These are phyloP conservation scores for Lucifuga dentata DNA, from an alignment of 2,113 vertebrate genomes.

Conservation along the genomic window DNA sequence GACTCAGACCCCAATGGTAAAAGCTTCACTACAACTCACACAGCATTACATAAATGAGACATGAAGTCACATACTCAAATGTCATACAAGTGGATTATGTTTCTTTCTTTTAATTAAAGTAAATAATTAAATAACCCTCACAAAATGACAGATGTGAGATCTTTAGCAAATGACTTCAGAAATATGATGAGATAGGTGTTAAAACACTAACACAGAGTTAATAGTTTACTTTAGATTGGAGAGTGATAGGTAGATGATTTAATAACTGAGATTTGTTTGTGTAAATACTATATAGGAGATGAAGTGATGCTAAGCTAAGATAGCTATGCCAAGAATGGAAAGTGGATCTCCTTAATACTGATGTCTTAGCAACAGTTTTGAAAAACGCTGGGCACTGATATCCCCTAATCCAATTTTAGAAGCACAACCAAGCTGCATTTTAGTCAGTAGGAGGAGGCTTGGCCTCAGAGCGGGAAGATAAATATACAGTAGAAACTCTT, in stretches of 20 bases:
- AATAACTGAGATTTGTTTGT: conserved; percentile 50
- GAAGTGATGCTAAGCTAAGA: conserved; percentile 72
- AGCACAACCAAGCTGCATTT: conserved; percentile 66
- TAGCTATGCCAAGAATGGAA: conserved; percentile 76
- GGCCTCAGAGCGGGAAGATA: conserved; percentile 58
- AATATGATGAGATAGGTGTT: conserved; percentile 2
- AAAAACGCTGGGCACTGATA: conserved; percentile 71
- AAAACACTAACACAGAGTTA: conserved; percentile 16
- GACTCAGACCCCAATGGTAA: conserved; percentile 41
- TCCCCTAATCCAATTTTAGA: conserved; percentile 82
- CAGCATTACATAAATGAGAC: conserved; percentile 42
- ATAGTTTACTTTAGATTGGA: conserved; percentile 51
- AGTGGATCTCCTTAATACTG: conserved; percentile 76
- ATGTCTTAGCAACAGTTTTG: conserved; percentile 79
- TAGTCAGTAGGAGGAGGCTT: conserved; percentile 52
- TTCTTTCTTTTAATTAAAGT: conserved; percentile 8
- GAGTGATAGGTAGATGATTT: conserved; percentile 55
- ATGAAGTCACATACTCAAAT: conserved; percentile 7
- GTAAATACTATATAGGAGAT: conserved; percentile 57
- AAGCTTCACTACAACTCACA: conserved; percentile 33
- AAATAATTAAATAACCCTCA: too few relatives aligned
- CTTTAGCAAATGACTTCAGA: background rate
- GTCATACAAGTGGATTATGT: background rate
- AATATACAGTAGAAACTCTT: conserved; percentile 63
- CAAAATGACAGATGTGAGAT: too few relatives aligned